Conservation (phyloP, 23 tunicate species). For the Clavelina lepadiformis region DNA sequence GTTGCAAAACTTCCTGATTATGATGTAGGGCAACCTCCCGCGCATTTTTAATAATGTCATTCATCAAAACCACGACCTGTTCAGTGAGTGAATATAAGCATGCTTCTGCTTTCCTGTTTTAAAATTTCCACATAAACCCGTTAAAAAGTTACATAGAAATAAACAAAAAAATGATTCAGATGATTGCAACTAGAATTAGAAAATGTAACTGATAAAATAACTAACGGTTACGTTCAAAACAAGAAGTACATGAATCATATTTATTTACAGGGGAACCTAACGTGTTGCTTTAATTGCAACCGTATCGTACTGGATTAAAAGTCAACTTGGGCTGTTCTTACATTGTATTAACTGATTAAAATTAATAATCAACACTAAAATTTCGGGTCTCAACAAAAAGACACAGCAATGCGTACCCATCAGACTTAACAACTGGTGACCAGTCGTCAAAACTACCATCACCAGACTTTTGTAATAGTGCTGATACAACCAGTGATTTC, state of each 20-base stretch:
- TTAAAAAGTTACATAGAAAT: too few relatives aligned
- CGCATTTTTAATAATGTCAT: conserved; percentile 9
- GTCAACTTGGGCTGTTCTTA: too few relatives aligned
- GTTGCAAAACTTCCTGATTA: conserved; percentile 8
- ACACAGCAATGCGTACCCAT: conserved; percentile 5
- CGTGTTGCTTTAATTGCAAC: neutral
- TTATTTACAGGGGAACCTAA: neutral
- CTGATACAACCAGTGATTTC: conserved; percentile 49
- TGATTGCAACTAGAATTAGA: too few relatives aligned
- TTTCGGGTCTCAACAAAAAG: neutral
- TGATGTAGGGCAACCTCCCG: conserved; percentile 4
- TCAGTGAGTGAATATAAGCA: conserved; percentile 16
- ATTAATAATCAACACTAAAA: too few relatives aligned
- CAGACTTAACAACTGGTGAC: conserved; percentile 27
- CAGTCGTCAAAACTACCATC: neutral
- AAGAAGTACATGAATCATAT: neutral
- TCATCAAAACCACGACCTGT: conserved; percentile 12
- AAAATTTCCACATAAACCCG: too few relatives aligned
- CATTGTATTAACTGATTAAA: too few relatives aligned
- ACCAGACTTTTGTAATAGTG: conserved; percentile 11
- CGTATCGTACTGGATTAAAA: too few relatives aligned
- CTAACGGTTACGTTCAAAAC: neutral
- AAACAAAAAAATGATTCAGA: too few relatives aligned
- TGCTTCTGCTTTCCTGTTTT: conserved; percentile 20
- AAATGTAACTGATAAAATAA: too few relatives aligned